Conservation (phyloP, 2,888 invertebrate species). For the Hoplodrina blanda region DNA sequence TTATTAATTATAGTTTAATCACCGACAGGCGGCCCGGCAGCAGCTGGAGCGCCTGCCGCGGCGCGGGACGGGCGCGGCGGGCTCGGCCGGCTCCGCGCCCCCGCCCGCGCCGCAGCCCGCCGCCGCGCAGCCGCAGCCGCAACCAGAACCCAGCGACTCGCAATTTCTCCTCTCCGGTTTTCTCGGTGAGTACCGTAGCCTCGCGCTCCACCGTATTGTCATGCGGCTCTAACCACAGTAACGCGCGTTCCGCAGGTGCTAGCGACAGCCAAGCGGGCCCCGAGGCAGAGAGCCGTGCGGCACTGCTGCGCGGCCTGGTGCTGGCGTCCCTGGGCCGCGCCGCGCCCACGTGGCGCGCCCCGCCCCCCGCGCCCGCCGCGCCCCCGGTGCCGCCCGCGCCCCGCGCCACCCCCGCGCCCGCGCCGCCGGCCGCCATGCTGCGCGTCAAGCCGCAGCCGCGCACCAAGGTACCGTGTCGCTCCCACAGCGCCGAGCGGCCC, state of each 20-base stretch:
- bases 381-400: constrained; percentile 61
- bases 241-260: constrained; percentile 66
- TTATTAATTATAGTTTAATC: constrained; percentile 58
- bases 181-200: constrained; percentile 70
- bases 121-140: constrained; percentile 82
- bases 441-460: constrained; percentile 85
- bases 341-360: constrained; percentile 71
- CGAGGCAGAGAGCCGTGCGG: constrained; percentile 83
- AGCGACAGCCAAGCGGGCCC: constrained; percentile 70
- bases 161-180: constrained; percentile 83
- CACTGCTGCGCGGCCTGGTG: constrained; percentile 85
- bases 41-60: constrained; percentile 97
- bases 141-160: constrained; percentile 76
- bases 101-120: constrained; percentile 83
- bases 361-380: constrained; percentile 62
- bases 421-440: constrained; percentile 73
- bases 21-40: constrained; percentile 94
- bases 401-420: constrained; percentile 63
- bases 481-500: constrained; percentile 28
- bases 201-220: no score
- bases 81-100: constrained; percentile 86
- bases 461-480: constrained; percentile 76
- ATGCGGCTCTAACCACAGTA: background rate
- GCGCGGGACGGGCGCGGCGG: constrained; percentile 92
- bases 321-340: constrained; percentile 86